Evolutionary conservation across 2,113 vertebrate genomes (phyloP).

Genomic region (Tachysurus vachellii): DNA sequence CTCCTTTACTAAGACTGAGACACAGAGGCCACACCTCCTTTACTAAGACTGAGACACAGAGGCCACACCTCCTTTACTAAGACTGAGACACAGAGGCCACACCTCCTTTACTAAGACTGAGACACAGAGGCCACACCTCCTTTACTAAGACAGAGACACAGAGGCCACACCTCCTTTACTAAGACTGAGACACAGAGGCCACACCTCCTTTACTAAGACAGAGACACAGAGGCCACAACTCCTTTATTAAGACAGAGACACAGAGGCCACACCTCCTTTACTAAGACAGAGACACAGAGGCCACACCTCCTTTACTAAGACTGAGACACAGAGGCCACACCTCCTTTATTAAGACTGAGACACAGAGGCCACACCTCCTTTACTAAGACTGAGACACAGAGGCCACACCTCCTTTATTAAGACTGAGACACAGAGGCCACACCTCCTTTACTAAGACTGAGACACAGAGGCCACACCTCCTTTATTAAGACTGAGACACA

Average conservation of each 20-base stretch:
- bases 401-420: no score
- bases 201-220: not conserved
- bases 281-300: not conserved
- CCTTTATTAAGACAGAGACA: not conserved
- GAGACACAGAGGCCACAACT: not conserved
- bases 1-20: not conserved
- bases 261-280: not conserved
- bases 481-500: not conserved
- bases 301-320: not conserved
- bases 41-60: not conserved
- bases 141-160: not conserved
- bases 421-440: not conserved
- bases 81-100: not conserved
- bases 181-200: not conserved
- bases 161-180: not conserved
- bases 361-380: not conserved
- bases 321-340: not conserved
- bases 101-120: not conserved
- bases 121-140: not conserved
- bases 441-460: not conserved
- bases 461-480: not conserved
- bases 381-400: not conserved
- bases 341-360: no score
- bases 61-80: no score
- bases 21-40: not conserved